Percentiles rank a stretch among this genome's conserved stretches.
Conservation (phyloP, 2,113 vertebrate genomes). For the Anthoscopus minutus region DNA sequence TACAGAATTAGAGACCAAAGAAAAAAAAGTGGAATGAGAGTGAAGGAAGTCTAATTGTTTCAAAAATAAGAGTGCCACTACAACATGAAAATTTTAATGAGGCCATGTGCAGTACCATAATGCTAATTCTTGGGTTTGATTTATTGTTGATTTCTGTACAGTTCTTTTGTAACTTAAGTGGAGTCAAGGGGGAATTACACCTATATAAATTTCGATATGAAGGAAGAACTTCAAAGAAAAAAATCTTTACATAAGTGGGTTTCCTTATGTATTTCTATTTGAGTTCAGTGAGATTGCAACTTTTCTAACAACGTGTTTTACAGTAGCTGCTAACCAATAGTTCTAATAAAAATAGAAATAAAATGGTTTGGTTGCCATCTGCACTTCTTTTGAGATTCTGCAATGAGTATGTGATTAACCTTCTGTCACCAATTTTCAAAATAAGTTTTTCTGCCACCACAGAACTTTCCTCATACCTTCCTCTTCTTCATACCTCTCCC, state of each 20-base stretch:
- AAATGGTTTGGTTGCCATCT: not conserved
- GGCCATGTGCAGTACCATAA: not conserved
- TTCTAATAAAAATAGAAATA: conserved; percentile 26
- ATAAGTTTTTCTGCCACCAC: not conserved
- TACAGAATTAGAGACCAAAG: not conserved
- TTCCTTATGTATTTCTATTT: not conserved
- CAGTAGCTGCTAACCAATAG: conserved; percentile 1
- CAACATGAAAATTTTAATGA: not conserved
- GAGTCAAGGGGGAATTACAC: not conserved
- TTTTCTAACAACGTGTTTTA: not conserved
- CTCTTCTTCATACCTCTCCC: not conserved
- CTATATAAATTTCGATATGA: not conserved
- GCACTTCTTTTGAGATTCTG: not conserved
- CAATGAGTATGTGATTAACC: not conserved
- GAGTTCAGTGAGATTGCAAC: not conserved
- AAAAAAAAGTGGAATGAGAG: not conserved
- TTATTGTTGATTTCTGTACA: not conserved
- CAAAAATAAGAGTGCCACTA: not conserved
- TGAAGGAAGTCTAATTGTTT: not conserved
- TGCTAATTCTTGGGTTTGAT: not conserved
- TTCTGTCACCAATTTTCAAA: conserved; percentile 7
- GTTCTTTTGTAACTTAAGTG: not conserved
- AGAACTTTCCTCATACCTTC: not conserved
- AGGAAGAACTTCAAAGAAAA: not conserved
- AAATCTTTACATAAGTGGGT: not conserved